phyloP scores from a whole-genome alignment of 2,888 invertebrate genomes.

The Helicoverpa assulta region DNA sequence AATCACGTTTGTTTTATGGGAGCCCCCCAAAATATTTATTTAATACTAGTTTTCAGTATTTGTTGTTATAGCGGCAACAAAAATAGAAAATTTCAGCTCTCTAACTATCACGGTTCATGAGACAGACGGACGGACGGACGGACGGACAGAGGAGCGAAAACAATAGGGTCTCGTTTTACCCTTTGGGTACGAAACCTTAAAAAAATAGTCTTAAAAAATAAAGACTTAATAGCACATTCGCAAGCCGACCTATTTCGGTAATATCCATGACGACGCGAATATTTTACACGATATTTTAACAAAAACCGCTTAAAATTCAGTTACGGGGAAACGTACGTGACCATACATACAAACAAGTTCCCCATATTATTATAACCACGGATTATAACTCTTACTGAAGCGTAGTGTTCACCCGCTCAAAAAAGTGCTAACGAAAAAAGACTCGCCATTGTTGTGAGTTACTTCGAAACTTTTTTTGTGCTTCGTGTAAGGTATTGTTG shows the following conservation, averaged over 20 bases:
- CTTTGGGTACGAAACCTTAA: no score
- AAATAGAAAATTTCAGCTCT: no score
- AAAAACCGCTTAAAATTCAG: conserved; percentile 47
- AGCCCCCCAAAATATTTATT: no score
- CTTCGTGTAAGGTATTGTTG: conserved; percentile 6
- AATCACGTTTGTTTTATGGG: no score
- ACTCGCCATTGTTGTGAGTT: conserved; percentile 26
- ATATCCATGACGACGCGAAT: conserved; percentile 8
- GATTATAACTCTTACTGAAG: conserved; percentile 5
- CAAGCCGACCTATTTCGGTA: conserved; percentile 14
- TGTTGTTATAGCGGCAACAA: no score
- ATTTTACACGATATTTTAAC: conserved; percentile 40
- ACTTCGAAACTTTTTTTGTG: conserved; percentile 10
- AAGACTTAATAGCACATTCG: conserved; percentile 3
- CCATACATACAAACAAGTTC: conserved; percentile 43
- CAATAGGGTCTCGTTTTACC: no score
- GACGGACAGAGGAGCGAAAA: no score
- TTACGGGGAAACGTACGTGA: conserved; percentile 43
- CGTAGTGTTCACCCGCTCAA: conserved; percentile 20
- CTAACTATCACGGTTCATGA: no score
- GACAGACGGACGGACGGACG: no score
- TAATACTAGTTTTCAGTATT: no score
- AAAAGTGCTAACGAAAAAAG: conserved; percentile 19
- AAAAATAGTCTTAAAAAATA: background rate
- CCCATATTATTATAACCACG: conserved; percentile 46